These are phyloP conservation scores for Oscheius onirici DNA, from an alignment of 2,888 invertebrate genomes.

Conservation along the genomic window DNA sequence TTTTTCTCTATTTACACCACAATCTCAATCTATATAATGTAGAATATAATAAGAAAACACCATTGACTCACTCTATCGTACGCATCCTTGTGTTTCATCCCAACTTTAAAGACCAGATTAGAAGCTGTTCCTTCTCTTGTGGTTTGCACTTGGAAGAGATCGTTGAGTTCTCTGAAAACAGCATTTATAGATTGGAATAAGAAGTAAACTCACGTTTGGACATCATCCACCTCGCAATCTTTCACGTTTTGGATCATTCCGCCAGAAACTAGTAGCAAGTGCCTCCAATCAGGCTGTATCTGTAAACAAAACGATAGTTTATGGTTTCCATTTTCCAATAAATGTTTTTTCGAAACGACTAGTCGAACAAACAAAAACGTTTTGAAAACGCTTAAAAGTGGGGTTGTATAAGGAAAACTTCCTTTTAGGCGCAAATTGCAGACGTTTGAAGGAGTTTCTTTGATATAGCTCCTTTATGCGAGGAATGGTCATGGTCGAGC, in stretches of 20 bases:
- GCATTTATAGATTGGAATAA: neutral
- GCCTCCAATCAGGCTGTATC: slow-evolving; percentile 43
- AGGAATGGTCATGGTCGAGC: too few species aligned
- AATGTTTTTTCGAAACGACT: too few species aligned
- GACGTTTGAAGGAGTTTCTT: too few species aligned
- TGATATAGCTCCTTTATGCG: too few species aligned
- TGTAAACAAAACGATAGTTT: slow-evolving; percentile 23
- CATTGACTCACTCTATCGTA: slow-evolving; percentile 33
- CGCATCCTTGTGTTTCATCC: slow-evolving; percentile 40
- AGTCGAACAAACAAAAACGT: too few species aligned
- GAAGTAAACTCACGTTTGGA: slow-evolving; percentile 36
- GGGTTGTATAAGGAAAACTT: too few species aligned
- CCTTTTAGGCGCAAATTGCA: too few species aligned
- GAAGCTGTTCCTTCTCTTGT: slow-evolving; percentile 43
- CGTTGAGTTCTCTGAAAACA: slow-evolving; percentile 39
- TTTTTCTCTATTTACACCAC: neutral
- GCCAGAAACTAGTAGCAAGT: slow-evolving; percentile 46
- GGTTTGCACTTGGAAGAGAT: slow-evolving; percentile 34
- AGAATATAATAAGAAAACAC: slow-evolving; percentile 6
- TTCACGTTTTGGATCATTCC: slow-evolving; percentile 51
- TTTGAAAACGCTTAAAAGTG: too few species aligned
- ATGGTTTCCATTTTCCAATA: too few species aligned
- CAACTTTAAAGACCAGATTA: slow-evolving; percentile 37
- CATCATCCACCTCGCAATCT: slow-evolving; percentile 42
- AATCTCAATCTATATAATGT: neutral